Conservation (phyloP, 1,140 invertebrate genomes). For the Propsilocerus akamusi region DNA sequence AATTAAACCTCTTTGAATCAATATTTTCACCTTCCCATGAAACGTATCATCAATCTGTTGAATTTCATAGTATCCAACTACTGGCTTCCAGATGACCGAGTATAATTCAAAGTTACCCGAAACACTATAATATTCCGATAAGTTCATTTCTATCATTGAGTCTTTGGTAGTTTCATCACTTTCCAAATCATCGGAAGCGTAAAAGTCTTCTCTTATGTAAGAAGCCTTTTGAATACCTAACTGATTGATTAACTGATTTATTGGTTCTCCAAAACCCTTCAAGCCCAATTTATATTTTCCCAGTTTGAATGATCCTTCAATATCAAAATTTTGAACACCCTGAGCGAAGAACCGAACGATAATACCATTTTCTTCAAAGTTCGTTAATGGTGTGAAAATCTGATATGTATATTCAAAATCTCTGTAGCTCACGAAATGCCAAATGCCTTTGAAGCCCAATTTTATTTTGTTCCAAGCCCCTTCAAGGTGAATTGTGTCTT, state of each 20-base stretch:
- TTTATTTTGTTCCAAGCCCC: conserved; percentile 52
- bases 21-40: conserved; percentile 18
- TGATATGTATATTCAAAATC: conserved; percentile 61
- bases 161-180: conserved; percentile 18
- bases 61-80: conserved; percentile 33
- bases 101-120: conserved; percentile 36
- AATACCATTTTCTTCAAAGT: conserved; percentile 51
- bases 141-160: not conserved
- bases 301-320: conserved; percentile 43
- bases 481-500: conserved; percentile 38
- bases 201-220: conserved; percentile 8
- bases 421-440: conserved; percentile 43
- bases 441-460: conserved; percentile 53
- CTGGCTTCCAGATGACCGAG: conserved; percentile 39
- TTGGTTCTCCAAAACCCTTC: conserved; percentile 28
- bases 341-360: conserved; percentile 42
- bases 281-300: conserved; percentile 40
- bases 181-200: conserved; percentile 12
- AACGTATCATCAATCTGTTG: conserved; percentile 31
- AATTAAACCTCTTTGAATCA: not conserved
- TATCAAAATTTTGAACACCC: conserved; percentile 36
- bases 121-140: conserved; percentile 29
- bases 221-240: conserved; percentile 14
- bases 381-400: conserved; percentile 50
- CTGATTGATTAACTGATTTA: conserved; percentile 24